Evolutionary conservation across 1,140 invertebrate genomes (phyloP).

Genomic region (Drosophila leontia): DNA sequence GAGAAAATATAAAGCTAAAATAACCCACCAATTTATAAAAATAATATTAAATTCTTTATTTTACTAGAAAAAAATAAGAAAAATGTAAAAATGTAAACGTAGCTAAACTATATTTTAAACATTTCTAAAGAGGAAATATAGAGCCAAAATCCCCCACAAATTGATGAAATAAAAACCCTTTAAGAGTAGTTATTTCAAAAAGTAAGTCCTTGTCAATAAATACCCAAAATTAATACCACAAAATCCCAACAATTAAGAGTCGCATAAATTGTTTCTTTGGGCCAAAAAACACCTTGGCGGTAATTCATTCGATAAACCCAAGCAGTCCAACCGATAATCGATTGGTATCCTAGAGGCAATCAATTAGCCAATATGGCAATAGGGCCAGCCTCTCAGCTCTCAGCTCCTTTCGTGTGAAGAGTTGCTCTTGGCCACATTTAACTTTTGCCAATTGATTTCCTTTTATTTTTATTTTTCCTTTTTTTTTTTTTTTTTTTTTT

Average conservation of each 20-base stretch:
- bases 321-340: conserved; percentile 16
- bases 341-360: conserved; percentile 22
- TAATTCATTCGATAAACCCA: conserved; percentile 30
- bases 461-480: not conserved
- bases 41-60: not conserved
- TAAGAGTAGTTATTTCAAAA: not conserved
- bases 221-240: conserved; percentile 12
- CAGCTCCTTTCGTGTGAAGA: conserved; percentile 10
- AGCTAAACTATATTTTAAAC: not conserved
- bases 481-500: not conserved
- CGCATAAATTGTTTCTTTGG: conserved; percentile 28
- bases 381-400: not conserved
- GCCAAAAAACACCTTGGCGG: conserved; percentile 25
- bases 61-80: not conserved
- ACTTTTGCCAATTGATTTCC: conserved; percentile 56
- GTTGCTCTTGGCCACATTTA: conserved; percentile 38
- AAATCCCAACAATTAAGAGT: conserved; percentile 38
- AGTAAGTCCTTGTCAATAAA: not conserved
- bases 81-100: too few relatives aligned
- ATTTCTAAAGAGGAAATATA: not conserved
- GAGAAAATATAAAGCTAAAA: not conserved
- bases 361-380: conserved; percentile 32
- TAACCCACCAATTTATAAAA: not conserved
- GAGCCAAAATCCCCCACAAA: not conserved
- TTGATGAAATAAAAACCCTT: conserved; percentile 6